phyloP scores from a whole-genome alignment of 2,797 vertebrate species.

The Limosa lapponica region DNA sequence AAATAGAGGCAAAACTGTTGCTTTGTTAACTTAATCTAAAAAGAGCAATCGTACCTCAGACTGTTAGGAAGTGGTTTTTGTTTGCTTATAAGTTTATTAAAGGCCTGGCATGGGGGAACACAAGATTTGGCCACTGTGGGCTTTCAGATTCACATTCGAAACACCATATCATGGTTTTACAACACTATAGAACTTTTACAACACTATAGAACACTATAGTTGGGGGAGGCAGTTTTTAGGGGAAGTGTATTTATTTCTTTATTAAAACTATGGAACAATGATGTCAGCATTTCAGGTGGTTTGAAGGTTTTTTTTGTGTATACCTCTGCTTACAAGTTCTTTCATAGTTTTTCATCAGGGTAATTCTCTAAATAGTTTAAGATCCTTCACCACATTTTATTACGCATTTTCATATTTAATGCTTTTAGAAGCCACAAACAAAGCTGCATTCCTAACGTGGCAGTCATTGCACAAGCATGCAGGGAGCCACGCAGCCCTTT shows the following conservation, averaged over 20 bases:
- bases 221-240: not conserved
- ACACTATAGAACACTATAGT: no score
- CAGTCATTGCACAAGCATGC: not conserved
- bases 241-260: accelerated
- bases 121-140: not conserved
- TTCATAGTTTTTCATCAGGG: not conserved
- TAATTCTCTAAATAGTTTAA: not conserved
- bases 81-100: not conserved
- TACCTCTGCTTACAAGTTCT: not conserved
- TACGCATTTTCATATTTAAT: not conserved
- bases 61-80: not conserved
- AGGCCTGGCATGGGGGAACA: not conserved
- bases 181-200: no score
- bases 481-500: not conserved
- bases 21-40: not conserved
- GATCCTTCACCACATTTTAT: not conserved
- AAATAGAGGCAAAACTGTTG: not conserved
- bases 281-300: not conserved
- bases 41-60: not conserved
- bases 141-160: not conserved
- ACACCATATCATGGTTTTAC: not conserved
- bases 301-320: not conserved
- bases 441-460: not conserved
- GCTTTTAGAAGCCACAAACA: not conserved
- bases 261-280: not conserved